Evolutionary conservation across 2,797 vertebrate genomes (phyloP), one percentile per base, ranked within the genome.

Genomic region (Limosa lapponica): DNA sequence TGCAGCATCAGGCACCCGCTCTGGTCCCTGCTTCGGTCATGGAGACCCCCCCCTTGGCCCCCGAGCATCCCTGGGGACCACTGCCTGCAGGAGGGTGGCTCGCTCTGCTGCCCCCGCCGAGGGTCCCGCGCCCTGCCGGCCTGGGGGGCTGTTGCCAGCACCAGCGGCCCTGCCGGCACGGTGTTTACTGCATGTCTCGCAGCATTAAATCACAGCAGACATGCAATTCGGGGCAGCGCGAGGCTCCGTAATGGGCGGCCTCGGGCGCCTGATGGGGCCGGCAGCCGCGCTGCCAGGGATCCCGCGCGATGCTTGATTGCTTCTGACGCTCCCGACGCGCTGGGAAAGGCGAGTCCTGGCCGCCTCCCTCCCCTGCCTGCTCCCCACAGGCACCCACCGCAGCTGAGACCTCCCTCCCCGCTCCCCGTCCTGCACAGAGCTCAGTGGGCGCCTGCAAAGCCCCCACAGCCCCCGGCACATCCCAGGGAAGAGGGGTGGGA

Each of bases 221-320:
- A 74, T 80, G 89, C 91, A 95, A 96, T 96, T 92, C 5, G 6
- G 86, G 49, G 89, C 11, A 90, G 89, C 43, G 18, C 1, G 46
- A 61, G 79, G n/a, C 94, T 83, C 69, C 2, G 30, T 95, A 95
- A 95, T 92, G 87, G 93, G 89, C 32, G 28, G 91, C 87, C 77
- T 62, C 39, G 13, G 72, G 86, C 0, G 23, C 1, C 20, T 88
- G 95, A 91, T 85, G 91, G 94, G 94, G 82, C 90, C 0, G 55
- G 95, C 90, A 65, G 92, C 99, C 57, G 98, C 97, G 25, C 83
- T 92, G 91, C 95, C 91, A 88, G 89, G 67, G 69, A 80, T 95
- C 46, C 89, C 73, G 10, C 10, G 16, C 7, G 27, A 90, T n/a
- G 73, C 91, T 95, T 93, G 70, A 96, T 95, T 95, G 91, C 74